Percentiles rank a stretch among this genome's conserved stretches.
These are phyloP conservation scores for Noctua fimbriata DNA, from an alignment of 2,888 invertebrate genomes.

Conservation along the genomic window DNA sequence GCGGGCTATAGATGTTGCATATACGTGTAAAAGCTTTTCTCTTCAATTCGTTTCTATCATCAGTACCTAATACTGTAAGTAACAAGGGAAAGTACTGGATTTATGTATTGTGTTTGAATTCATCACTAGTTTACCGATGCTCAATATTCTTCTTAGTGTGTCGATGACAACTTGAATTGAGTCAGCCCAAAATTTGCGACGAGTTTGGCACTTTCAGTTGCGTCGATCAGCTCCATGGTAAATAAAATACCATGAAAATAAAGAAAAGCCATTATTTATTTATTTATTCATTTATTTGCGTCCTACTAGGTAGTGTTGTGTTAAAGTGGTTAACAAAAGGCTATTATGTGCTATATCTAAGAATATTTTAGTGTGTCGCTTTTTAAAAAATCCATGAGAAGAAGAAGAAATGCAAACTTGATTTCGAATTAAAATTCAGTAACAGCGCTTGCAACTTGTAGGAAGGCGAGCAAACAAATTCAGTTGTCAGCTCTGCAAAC, in stretches of 20 bases:
- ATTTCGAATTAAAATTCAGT: constrained; percentile 17
- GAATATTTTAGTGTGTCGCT: background rate
- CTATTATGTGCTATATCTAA: background rate
- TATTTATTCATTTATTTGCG: too few species aligned
- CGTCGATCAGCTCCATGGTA: background rate
- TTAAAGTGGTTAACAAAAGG: too few species aligned
- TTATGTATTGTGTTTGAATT: background rate
- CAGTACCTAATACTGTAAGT: background rate
- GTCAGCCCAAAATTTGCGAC: too few species aligned
- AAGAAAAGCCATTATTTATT: background rate
- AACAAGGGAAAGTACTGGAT: background rate
- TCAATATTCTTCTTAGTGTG: background rate
- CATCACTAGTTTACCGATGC: background rate
- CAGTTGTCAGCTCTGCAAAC: constrained; percentile 29
- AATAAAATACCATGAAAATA: background rate
- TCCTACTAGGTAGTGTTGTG: too few species aligned
- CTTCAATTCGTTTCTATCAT: constrained; percentile 5
- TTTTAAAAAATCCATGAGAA: background rate
- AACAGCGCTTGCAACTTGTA: constrained; percentile 17
- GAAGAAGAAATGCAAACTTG: constrained; percentile 11
- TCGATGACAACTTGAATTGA: too few species aligned
- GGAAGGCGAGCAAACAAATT: constrained; percentile 35
- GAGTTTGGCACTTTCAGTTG: too few species aligned
- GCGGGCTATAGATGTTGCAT: background rate
- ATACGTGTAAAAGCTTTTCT: background rate